Evolutionary conservation across 2,888 invertebrate genomes (phyloP).

Genomic region (Marronus borbonicus): DNA sequence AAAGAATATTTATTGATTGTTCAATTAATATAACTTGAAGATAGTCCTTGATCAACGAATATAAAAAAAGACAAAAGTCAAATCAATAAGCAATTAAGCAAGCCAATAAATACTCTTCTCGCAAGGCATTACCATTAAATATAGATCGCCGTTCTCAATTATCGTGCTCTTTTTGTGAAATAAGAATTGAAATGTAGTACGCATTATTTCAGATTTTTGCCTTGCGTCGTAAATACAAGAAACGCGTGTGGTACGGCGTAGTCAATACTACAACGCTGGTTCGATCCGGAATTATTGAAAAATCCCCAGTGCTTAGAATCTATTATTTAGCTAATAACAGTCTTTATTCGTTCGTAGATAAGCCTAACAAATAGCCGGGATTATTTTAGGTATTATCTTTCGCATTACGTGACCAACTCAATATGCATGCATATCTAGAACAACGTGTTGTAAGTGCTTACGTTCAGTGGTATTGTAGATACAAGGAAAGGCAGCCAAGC

Average conservation of each 20-base stretch:
- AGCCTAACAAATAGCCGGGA: conserved; percentile 43
- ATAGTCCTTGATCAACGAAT: too few relatives aligned
- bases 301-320: conserved; percentile 28
- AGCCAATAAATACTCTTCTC: too few relatives aligned
- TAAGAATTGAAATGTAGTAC: background rate
- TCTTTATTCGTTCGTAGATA: conserved; percentile 39
- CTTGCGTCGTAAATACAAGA: background rate
- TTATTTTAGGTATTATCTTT: conserved; percentile 41
- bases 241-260: background rate
- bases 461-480: conserved; percentile 4
- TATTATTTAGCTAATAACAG: conserved; percentile 43
- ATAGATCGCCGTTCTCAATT: too few relatives aligned
- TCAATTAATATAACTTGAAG: too few relatives aligned
- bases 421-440: conserved; percentile 37
- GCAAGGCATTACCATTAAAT: too few relatives aligned
- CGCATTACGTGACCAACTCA: conserved; percentile 42
- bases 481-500: conserved; percentile 5
- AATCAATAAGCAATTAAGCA: too few relatives aligned
- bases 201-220: background rate
- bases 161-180: background rate
- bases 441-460: background rate
- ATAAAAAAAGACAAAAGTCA: too few relatives aligned
- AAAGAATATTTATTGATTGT: too few relatives aligned
- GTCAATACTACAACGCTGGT: background rate
- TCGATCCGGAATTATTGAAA: conserved; percentile 21